Conservation (phyloP, 2,113 vertebrate genomes). For the Mellivora capensis region DNA sequence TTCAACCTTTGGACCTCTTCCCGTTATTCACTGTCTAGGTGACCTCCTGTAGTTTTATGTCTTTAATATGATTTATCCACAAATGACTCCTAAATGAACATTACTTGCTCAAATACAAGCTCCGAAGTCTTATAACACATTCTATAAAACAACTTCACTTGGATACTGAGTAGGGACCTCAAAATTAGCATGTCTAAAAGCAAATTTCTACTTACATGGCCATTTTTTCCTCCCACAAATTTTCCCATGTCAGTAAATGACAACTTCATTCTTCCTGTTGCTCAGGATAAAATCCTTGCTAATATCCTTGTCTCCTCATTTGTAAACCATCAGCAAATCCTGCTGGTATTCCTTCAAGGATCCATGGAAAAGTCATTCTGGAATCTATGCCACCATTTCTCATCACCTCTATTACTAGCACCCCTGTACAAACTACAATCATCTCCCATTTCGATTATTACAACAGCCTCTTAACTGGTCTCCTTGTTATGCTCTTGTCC, state of each 20-base stretch:
- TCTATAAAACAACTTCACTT: not conserved
- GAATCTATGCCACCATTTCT: not conserved
- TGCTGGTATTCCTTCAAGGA: not conserved
- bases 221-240: not conserved
- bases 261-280: not conserved
- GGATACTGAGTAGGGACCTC: not conserved
- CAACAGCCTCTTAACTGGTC: not conserved
- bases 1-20: not conserved
- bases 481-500: not conserved
- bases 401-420: not conserved
- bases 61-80: not conserved
- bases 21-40: not conserved
- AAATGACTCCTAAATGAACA: not conserved
- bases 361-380: not conserved
- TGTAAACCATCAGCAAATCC: not conserved
- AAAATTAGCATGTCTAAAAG: not conserved
- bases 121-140: too few species aligned
- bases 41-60: not conserved
- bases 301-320: not conserved
- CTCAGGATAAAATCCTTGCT: not conserved
- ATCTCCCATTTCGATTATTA: not conserved
- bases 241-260: not conserved
- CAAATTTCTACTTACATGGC: not conserved
- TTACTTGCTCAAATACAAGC: not conserved
- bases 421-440: not conserved